These are phyloP conservation scores for Schizopygopsis pylzovi DNA, from an alignment of 2,797 vertebrate genomes.

Conservation along the genomic window DNA sequence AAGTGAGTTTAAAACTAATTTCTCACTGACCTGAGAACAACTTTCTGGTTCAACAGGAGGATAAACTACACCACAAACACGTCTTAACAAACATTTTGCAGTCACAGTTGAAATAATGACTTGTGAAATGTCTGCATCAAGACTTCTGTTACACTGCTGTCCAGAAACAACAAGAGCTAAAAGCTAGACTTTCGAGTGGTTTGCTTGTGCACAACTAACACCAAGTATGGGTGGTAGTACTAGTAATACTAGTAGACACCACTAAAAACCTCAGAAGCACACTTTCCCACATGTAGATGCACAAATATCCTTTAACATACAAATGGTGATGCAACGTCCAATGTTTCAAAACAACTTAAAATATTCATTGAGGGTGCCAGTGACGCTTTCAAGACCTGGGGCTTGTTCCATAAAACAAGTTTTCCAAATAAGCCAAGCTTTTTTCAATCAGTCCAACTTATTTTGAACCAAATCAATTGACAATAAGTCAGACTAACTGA, in stretches of 20 bases:
- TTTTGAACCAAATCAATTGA: too few relatives aligned
- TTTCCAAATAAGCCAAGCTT: too few relatives aligned
- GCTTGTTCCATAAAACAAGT: too few relatives aligned
- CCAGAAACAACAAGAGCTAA: neutral
- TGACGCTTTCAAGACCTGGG: neutral
- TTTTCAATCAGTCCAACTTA: too few relatives aligned
- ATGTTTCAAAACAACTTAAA: neutral
- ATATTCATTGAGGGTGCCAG: neutral
- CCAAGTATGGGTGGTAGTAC: neutral
- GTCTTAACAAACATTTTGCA: neutral
- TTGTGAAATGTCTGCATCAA: neutral
- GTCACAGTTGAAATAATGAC: neutral
- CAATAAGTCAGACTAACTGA: too few relatives aligned
- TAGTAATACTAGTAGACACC: neutral
- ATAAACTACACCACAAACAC: neutral
- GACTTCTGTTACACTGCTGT: neutral
- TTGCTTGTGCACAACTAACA: neutral
- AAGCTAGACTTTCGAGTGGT: neutral
- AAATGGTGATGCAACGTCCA: neutral
- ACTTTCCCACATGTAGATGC: neutral
- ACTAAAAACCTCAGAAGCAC: neutral
- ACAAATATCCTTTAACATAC: conserved; percentile 9
- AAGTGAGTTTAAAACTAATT: neutral
- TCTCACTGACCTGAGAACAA: neutral
- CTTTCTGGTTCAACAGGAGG: neutral